Conservation (phyloP, 2,113 vertebrate genomes). For the Ramphastos sulfuratus region DNA sequence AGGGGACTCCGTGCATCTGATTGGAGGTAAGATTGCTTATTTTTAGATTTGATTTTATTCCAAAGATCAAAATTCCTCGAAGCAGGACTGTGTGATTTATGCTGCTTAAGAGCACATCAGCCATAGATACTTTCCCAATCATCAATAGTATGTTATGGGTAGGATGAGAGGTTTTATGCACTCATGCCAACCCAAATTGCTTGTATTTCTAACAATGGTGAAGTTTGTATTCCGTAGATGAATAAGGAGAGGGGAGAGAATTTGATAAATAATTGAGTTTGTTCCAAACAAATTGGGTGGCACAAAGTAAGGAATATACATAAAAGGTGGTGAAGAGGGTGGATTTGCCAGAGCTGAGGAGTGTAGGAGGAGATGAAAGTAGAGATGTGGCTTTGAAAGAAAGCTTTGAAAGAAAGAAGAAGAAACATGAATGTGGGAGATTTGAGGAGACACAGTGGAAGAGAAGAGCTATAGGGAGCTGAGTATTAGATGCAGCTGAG, state of each 20-base stretch:
- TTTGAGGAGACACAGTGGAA: background rate
- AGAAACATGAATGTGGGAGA: constrained; percentile 13
- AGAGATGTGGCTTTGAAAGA: constrained; percentile 42
- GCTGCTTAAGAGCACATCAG: background rate
- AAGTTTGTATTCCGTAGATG: background rate
- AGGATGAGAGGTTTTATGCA: background rate
- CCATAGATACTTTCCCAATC: background rate
- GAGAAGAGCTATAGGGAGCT: background rate
- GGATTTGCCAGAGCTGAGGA: constrained; percentile 16
- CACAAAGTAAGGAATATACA: background rate
- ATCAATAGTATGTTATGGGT: background rate
- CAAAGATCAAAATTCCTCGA: background rate
- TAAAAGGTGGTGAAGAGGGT: constrained; percentile 28
- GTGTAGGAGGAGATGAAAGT: constrained; percentile 67
- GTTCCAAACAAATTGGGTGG: constrained; percentile 61
- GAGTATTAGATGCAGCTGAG: background rate
- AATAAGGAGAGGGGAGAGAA: background rate
- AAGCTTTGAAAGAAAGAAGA: constrained; percentile 57
- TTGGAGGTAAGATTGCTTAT: background rate
- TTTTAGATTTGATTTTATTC: background rate
- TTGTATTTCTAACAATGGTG: background rate
- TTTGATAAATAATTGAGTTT: constrained; percentile 53
- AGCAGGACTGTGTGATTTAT: background rate
- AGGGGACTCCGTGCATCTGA: background rate
- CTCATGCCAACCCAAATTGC: fast-evolving